Conservation (phyloP, 2,888 invertebrate genomes). For the Hyles lineata region DNA sequence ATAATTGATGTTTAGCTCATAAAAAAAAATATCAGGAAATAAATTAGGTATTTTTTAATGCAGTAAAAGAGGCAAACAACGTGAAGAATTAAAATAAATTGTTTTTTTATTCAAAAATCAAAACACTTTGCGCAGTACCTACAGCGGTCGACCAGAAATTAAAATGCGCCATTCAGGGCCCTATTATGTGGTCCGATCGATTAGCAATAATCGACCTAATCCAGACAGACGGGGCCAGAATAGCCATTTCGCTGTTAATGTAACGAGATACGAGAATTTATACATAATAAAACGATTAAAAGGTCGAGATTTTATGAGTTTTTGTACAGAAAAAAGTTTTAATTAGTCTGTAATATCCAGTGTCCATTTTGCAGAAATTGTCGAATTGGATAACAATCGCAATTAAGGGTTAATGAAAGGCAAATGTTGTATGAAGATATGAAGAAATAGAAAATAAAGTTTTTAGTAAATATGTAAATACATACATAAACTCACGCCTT, state of each 20-base stretch:
- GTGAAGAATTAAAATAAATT: background rate
- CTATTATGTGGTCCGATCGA: slow-evolving; percentile 8
- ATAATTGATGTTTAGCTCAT: no score
- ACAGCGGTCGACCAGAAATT: background rate
- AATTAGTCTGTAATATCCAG: no score
- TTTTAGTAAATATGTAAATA: no score
- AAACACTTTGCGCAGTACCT: background rate
- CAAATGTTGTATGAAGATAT: no score
- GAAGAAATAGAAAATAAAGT: no score
- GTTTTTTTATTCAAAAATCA: background rate
- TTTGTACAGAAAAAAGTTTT: background rate
- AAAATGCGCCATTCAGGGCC: background rate
- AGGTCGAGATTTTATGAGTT: background rate
- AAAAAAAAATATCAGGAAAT: no score
- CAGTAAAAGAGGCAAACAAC: no score
- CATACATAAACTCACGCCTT: no score
- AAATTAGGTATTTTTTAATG: no score
- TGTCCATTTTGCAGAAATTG: no score
- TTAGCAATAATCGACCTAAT: slow-evolving; percentile 11
- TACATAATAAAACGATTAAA: background rate
- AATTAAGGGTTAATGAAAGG: no score
- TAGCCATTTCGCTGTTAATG: background rate
- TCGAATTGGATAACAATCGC: no score
- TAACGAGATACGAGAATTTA: slow-evolving; percentile 4
- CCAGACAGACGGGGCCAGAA: slow-evolving; percentile 8